A percentile compares a stretch with the other conserved stretches of the same genome.
phyloP scores from a whole-genome alignment of 2,113 vertebrate species.

The Murina feae region DNA sequence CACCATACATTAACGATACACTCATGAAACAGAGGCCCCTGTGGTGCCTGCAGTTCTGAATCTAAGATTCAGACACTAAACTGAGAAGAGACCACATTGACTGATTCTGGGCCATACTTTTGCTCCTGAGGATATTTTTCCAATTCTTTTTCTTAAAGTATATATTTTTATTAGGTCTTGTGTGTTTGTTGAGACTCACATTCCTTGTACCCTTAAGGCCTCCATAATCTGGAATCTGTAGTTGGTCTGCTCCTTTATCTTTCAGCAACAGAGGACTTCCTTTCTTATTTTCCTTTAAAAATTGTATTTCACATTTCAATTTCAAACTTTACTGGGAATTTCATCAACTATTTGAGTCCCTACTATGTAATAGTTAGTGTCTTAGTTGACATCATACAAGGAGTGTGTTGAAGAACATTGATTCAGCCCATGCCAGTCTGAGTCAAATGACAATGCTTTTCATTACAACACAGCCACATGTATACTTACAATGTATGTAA shows the following conservation, averaged over 20 bases:
- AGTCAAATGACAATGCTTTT: neutral
- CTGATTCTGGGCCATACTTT: neutral
- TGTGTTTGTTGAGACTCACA: neutral
- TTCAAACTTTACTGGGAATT: neutral
- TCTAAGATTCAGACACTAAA: neutral
- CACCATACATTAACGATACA: neutral
- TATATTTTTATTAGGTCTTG: neutral
- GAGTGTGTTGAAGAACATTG: rapidly evolving
- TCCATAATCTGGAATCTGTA: neutral
- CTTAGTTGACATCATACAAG: neutral
- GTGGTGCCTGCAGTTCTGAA: neutral
- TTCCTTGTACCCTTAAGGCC: no score
- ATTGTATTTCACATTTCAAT: neutral
- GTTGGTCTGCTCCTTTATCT: neutral
- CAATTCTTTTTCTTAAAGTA: neutral
- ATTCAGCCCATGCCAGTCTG: neutral
- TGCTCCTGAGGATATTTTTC: neutral
- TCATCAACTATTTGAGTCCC: neutral
- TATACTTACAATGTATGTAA: neutral
- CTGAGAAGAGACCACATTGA: neutral
- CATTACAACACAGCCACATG: neutral
- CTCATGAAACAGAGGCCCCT: neutral
- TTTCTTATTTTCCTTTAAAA: neutral
- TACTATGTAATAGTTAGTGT: neutral
- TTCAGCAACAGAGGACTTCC: neutral